phyloP scores from a whole-genome alignment of 2,797 vertebrate genomes.

The Lophotriccus pileatus region DNA sequence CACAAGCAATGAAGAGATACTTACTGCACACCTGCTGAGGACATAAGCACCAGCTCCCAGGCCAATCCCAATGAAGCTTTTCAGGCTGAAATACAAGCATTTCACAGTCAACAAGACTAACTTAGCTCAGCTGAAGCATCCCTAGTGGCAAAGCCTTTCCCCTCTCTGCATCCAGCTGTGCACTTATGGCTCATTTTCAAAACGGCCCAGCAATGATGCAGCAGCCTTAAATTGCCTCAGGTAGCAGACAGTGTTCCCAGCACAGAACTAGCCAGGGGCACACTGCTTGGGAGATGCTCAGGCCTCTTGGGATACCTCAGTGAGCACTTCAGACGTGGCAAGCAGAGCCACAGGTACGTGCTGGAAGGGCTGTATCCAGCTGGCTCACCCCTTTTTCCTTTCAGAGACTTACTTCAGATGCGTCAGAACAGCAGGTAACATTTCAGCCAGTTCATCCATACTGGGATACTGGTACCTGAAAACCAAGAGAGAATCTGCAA shows the following conservation, averaged over 20 bases:
- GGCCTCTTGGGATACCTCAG: neutral
- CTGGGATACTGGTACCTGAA: constrained; percentile 91
- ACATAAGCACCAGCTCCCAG: constrained; percentile 93
- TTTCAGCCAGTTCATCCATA: constrained; percentile 92
- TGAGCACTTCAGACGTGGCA: neutral
- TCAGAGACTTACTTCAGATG: constrained; percentile 85
- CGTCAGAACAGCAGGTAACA: constrained; percentile 87
- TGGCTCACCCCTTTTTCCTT: neutral
- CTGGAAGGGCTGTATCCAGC: neutral
- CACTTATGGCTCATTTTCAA: neutral
- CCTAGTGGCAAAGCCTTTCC: neutral
- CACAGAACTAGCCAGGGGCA: neutral
- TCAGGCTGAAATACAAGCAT: constrained; percentile 80
- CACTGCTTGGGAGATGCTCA: neutral
- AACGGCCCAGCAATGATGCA: neutral
- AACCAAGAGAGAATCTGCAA: neutral
- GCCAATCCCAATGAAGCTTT: constrained; percentile 90
- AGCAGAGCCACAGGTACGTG: neutral
- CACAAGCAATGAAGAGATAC: constrained; percentile 57
- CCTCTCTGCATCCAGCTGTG: neutral
- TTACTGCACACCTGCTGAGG: constrained; percentile 91
- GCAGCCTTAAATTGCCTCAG: neutral
- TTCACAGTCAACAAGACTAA: constrained; percentile 24
- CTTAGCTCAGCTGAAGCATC: neutral
- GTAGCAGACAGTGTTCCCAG: neutral